Base-by-base conservation (phyloP, 2,888 invertebrate genomes). In the Tipula confusa region DNA sequence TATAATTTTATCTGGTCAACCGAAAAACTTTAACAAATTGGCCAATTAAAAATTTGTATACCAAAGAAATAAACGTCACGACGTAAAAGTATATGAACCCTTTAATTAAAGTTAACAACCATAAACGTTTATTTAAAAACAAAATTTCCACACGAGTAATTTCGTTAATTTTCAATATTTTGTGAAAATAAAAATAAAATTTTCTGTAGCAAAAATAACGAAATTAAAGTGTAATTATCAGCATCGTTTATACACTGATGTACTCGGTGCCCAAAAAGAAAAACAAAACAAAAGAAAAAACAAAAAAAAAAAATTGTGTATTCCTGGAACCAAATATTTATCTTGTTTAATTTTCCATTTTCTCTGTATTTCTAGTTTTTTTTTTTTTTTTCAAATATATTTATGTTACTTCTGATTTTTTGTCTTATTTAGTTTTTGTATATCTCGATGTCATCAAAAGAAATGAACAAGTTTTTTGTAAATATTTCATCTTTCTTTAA, bases 271-370 rank as follows among this genome's bases (percentile, higher is more conserved):
- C 64, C 64, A 64, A 64, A 64, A 64, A 24, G 9, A 64, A 64
- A 43, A 43, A n/a, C n/a, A 36, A 36, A 6, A 36, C 15, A 15
- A 43, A 43, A 33, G 11, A 9, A 43, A 38, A 18, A 2, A 43
- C 7, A 24, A 64, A 64, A 18, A 9, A n/a, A 43, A 15, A n/a
- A 43, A 43, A n/a, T 1, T 43, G 9, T n/a, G 43, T 43, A n/a
- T 43, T 43, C 43, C 43, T 43, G 43, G 43, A 64, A 64, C 64
- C 64, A 64, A 64, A 64, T 64, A 64, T 64, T 64, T 64, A 64
- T 64, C 64, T 64, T 64, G 24, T 64, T 64, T 24, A 64, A 64
- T 64, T 64, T 64, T 64, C 64, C 18, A 64, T 64, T 64, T 64
- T 64, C 5, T 6, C 24, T 15, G n/a, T 2, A 15, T 43, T 43